Evolutionary conservation across 2,888 invertebrate species (phyloP).

Genomic region (Hemaris fuciformis): DNA sequence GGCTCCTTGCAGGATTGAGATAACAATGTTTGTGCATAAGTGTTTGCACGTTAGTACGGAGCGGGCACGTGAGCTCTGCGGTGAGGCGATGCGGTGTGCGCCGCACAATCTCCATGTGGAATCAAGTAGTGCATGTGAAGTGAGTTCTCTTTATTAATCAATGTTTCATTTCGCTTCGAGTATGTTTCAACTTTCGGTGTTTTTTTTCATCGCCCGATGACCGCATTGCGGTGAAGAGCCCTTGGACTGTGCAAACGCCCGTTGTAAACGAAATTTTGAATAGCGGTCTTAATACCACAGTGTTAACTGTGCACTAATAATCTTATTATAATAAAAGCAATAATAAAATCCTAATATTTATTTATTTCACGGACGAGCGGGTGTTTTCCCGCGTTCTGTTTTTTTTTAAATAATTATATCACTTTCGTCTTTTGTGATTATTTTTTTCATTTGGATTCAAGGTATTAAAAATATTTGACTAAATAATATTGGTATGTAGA

Average conservation of each 20-base stretch:
- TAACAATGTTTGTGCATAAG: slow-evolving; percentile 48
- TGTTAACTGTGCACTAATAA: not conserved
- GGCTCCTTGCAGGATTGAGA: slow-evolving; percentile 48
- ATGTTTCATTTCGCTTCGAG: slow-evolving; percentile 13
- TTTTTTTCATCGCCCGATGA: slow-evolving; percentile 13
- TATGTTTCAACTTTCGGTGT: slow-evolving; percentile 19
- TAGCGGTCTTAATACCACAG: not conserved
- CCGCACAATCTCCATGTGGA: slow-evolving; percentile 54
- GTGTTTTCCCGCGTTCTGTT: not conserved
- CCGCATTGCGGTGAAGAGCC: slow-evolving; percentile 34
- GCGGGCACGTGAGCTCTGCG: slow-evolving; percentile 35
- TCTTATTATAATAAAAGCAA: too few relatives aligned
- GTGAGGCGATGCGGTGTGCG: slow-evolving; percentile 34
- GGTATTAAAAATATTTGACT: too few relatives aligned
- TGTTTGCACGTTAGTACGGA: slow-evolving; percentile 40
- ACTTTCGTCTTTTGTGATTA: not conserved
- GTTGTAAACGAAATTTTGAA: not conserved
- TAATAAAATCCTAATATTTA: not conserved
- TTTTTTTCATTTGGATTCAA: not conserved
- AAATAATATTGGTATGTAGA: too few relatives aligned
- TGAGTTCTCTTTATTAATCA: slow-evolving; percentile 36
- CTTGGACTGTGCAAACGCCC: slow-evolving; percentile 7
- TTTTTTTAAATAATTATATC: not conserved
- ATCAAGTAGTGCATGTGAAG: slow-evolving; percentile 62
- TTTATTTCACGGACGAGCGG: not conserved